Evolutionary conservation across 2,113 vertebrate genomes (phyloP), one percentile per base, ranked within the genome.

Genomic region (Syrrhaptes paradoxus): DNA sequence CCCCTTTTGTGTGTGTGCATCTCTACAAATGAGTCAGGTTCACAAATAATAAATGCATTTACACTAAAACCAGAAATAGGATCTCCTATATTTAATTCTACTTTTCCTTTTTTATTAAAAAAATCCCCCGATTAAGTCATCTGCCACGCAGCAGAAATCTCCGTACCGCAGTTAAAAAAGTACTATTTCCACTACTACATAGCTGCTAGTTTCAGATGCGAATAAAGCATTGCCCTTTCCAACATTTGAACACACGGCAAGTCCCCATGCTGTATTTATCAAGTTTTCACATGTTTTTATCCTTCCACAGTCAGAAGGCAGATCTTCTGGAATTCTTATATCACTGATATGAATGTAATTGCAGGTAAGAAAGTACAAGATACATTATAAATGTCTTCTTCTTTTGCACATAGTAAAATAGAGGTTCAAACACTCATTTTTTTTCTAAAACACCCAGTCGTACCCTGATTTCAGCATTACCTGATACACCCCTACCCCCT

Each of bases 21-120:
- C 82, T 92, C 76, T 51, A 71, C 57, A 86, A 83, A 94, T 92
- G 26, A 94, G 46, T 96, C 94, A 89, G 61, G n/a, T 86, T 93
- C 91, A 74, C 65, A 94, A 61, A 67, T 75, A 93, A 74, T 15
- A 88, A 91, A 74, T 45, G 54, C 65, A 65, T 92, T 93, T 90
- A 89, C 61, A 65, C 72, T 92, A 84, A 96, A 92, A 57, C 10
- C 48, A 94, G 80, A 81, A 92, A 94, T 2, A 81, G 31, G 11
- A 65, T 83, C 45, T n/a, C 87, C 68, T 90, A 12, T 68, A 75
- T 58, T 94, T 65, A 80, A 68, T 93, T 90, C 79, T 90, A 65
- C 65, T 96, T 96, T 96, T 83, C 34, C 58, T 79, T 87, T 83
- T 54, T 31, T 34, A 89, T 90, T 63, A 13, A n/a, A 4, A 46